Conservation (phyloP, 1,140 invertebrate genomes). For the Lasioglossum baleicum region DNA sequence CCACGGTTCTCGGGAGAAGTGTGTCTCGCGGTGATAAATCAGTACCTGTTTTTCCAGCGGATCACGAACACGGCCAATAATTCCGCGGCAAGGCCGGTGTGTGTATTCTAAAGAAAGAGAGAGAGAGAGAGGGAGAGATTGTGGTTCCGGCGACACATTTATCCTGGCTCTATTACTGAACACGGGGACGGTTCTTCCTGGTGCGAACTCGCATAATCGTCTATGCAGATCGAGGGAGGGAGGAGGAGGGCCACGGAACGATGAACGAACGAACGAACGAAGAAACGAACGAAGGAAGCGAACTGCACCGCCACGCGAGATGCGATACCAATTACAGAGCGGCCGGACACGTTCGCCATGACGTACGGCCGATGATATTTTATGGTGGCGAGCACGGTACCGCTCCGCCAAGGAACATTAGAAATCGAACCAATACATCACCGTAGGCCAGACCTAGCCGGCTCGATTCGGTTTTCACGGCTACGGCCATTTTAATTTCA, state of each 20-base stretch:
- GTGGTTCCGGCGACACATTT: constrained; percentile 34
- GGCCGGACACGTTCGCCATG: constrained; percentile 14
- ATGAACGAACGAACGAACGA: constrained; percentile 14
- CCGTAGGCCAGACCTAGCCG: not conserved
- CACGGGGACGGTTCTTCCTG: not conserved
- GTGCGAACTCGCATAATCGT: not conserved
- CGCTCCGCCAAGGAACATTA: constrained; percentile 16
- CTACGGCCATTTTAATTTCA: constrained; percentile 18
- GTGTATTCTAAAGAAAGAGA: too few species aligned
- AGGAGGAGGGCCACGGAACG: not conserved
- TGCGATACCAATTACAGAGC: constrained; percentile 42
- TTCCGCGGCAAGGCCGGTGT: constrained; percentile 19
- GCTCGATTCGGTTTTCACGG: constrained; percentile 15
- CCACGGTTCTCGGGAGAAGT: too few species aligned
- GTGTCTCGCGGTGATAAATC: constrained; percentile 1
- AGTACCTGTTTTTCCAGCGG: not conserved
- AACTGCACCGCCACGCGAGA: constrained; percentile 15
- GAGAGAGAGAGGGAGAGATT: not conserved
- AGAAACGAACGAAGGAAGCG: not conserved
- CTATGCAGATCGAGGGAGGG: constrained; percentile 27
- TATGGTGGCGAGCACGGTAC: constrained; percentile 24
- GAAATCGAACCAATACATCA: constrained; percentile 40
- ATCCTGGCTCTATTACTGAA: constrained; percentile 27
- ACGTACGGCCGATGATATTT: constrained; percentile 39
- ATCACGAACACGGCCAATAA: constrained; percentile 19